Evolutionary conservation across 2,113 vertebrate species (phyloP).

Genomic region (Chiloscyllium plagiosum): DNA sequence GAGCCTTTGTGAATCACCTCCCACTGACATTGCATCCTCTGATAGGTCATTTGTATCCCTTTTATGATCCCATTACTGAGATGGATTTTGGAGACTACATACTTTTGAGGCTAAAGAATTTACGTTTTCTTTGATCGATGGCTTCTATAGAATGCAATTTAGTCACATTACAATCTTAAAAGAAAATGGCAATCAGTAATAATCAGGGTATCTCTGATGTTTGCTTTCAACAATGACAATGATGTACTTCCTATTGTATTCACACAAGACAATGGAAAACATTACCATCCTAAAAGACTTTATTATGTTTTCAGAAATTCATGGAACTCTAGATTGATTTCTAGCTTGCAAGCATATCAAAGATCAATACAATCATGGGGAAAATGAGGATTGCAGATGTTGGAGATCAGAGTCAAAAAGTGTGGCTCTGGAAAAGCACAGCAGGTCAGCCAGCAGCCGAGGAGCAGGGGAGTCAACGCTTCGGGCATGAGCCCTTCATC

Average conservation of each 20-base stretch:
- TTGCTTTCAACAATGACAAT: background rate
- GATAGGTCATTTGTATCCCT: background rate
- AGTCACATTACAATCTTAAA: background rate
- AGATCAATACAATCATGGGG: background rate
- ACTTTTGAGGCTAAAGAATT: background rate
- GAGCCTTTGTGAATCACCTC: background rate
- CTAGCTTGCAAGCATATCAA: background rate
- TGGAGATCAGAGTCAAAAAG: no score
- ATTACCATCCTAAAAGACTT: background rate
- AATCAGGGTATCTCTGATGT: slow-evolving; percentile 1
- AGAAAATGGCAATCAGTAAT: background rate
- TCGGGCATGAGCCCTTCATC: background rate
- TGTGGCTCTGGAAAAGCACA: no score
- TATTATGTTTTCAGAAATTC: background rate
- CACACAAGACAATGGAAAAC: background rate
- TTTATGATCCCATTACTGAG: background rate
- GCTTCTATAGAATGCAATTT: background rate
- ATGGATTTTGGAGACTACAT: background rate
- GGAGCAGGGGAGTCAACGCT: no score
- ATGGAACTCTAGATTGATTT: background rate
- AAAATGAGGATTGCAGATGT: no score
- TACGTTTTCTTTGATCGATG: background rate
- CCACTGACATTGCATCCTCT: background rate
- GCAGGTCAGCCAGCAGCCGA: no score
- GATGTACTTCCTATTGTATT: no score